These are phyloP conservation scores for Jordanella pulchra DNA, from an alignment of 2,797 vertebrate genomes.

Conservation along the genomic window DNA sequence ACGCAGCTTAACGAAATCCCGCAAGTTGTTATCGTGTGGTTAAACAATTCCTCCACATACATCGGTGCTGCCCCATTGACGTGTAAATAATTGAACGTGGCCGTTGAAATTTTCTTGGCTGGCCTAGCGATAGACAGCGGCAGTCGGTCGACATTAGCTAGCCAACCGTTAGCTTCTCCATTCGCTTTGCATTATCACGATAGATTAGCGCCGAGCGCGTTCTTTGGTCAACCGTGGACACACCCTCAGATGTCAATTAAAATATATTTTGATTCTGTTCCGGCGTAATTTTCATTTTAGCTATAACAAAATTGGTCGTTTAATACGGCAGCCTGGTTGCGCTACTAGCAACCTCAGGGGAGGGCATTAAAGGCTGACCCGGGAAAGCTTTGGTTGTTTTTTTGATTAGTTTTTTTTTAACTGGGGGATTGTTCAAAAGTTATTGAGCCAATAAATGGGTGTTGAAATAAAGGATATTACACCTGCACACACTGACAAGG, in stretches of 20 bases:
- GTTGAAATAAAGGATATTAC: neutral
- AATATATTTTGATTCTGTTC: rapidly evolving
- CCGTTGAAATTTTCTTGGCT: constrained; percentile 27
- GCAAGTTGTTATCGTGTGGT: rapidly evolving
- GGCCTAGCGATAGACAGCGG: constrained; percentile 62
- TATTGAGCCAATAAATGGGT: neutral
- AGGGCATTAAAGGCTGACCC: constrained; percentile 63
- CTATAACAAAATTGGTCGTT: neutral
- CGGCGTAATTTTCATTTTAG: neutral
- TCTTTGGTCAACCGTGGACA: neutral
- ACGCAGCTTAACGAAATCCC: neutral
- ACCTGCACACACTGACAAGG: neutral
- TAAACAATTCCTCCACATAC: neutral
- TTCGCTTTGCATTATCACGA: constrained; percentile 23
- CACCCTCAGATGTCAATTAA: neutral
- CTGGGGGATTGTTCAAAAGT: constrained; percentile 3
- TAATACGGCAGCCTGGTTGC: constrained; percentile 37
- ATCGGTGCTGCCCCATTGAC: constrained; percentile 5
- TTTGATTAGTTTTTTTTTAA: constrained; percentile 21
- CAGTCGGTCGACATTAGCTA: constrained; percentile 34
- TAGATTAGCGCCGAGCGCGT: constrained; percentile 4
- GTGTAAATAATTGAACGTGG: constrained; percentile 35
- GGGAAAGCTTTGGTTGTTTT: constrained; percentile 37
- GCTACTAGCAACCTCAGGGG: constrained; percentile 51
- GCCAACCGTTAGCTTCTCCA: constrained; percentile 15